These are phyloP conservation scores for Phaetusa simplex DNA, from an alignment of 2,113 vertebrate species.

Conservation along the genomic window DNA sequence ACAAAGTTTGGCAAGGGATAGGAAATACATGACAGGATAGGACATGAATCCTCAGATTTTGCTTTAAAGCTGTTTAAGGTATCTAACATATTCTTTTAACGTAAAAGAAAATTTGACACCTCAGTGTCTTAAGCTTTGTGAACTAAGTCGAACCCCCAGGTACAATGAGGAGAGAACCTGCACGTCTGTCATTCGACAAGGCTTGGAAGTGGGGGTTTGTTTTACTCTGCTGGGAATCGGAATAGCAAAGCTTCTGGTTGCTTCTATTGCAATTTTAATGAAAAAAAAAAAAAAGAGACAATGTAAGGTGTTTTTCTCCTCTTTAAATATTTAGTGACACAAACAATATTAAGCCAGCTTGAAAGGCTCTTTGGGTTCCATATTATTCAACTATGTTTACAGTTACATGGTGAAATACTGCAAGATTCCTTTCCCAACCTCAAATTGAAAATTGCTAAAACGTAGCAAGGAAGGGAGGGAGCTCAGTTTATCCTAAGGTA, in stretches of 20 bases:
- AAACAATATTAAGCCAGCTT: background rate
- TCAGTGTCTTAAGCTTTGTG: background rate
- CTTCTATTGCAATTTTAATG: background rate
- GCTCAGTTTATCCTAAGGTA: background rate
- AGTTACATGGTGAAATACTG: background rate
- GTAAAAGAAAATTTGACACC: background rate
- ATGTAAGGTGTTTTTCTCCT: background rate
- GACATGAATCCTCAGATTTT: background rate
- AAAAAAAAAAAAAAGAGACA: background rate
- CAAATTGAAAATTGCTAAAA: background rate
- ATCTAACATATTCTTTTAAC: background rate
- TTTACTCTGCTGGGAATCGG: background rate
- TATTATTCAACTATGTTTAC: background rate
- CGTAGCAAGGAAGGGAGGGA: background rate
- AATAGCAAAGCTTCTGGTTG: background rate
- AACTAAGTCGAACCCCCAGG: background rate
- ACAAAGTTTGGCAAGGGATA: background rate
- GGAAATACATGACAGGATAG: background rate
- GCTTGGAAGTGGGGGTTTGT: background rate
- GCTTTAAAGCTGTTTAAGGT: background rate
- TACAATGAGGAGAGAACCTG: background rate
- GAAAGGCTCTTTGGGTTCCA: background rate
- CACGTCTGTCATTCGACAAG: background rate
- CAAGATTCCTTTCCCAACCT: background rate
- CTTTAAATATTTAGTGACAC: background rate